Base-by-base conservation (phyloP, 1,140 invertebrate genomes). In the Lepidurus arcticus region DNA sequence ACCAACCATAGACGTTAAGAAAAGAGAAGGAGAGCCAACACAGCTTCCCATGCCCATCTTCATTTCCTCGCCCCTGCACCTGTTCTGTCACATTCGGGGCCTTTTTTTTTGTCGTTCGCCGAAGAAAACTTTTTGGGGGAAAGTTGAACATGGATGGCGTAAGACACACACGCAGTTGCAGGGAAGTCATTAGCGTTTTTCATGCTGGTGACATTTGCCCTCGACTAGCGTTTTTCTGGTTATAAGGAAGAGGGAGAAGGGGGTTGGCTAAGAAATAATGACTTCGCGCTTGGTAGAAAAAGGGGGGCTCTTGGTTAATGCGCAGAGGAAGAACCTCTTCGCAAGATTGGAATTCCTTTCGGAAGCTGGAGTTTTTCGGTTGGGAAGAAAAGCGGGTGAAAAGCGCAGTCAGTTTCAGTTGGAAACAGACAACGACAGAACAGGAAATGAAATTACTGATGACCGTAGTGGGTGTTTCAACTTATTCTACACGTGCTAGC, bases 11-110 rank as follows among this genome's bases (percentile, higher is more conserved):
- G 34, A 34, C 34, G 34, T 34, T 34, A 34, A 34, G 34, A 34
- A 34, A 34, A 13, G 16, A 65, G 53, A 65, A 65, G 2, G 16
- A 65, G 53, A 65, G 53, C 53, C 21, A 34, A 34, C 53, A 10
- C 53, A 65, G 53, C 53, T 65, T 65, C 53, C 53, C 53, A 65
- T 65, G 53, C 53, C 53, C 53, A n/a, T 65, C 53, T 65, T 65
- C 53, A 65, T 65, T 65, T 65, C 53, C 53, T 65, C 53, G 53
- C 53, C 53, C 34, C 53, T 65, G 53, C 53, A 65, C 53, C 53
- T 65, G 53, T 21, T 65, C 53, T 65, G 53, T 65, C 53, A 65
- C 53, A 65, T 65, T 65, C 16, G 53, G 21, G 16, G n/a, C 53
- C 53, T 65, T 65, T 65, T 65, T 65, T 65, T 16, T 21, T n/a